phyloP scores from a whole-genome alignment of 1,140 invertebrate species.

The Papilio machaon region DNA sequence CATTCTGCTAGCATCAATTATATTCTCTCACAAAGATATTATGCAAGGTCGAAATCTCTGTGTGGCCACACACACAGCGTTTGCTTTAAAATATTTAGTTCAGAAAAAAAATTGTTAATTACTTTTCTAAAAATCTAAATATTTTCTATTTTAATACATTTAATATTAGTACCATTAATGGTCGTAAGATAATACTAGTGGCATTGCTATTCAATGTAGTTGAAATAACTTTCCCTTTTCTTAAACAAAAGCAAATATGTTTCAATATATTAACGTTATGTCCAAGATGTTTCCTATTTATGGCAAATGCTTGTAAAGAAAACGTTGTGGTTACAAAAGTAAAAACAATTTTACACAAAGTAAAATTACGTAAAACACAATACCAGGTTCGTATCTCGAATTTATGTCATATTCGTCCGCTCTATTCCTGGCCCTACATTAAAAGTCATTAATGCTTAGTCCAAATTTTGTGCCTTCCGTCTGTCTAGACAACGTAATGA shows the following conservation, averaged over 20 bases:
- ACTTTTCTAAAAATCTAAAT: no score
- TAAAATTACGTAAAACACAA: no score
- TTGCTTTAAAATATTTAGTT: background rate
- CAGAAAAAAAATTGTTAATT: no score
- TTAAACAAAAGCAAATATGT: slow-evolving; percentile 8
- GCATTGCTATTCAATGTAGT: background rate
- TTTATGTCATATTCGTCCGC: background rate
- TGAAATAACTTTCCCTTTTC: background rate
- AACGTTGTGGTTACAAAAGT: background rate
- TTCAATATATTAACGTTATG: background rate
- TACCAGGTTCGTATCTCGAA: no score
- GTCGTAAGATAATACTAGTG: background rate
- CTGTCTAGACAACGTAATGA: slow-evolving; percentile 32
- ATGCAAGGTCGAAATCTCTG: slow-evolving; percentile 4
- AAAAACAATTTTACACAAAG: no score
- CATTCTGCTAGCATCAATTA: slow-evolving; percentile 22
- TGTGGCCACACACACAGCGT: background rate
- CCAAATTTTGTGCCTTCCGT: slow-evolving; percentile 18
- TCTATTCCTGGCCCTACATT: background rate
- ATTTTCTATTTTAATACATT: no score
- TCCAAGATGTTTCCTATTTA: background rate
- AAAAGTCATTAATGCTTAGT: slow-evolving; percentile 19
- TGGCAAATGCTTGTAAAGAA: background rate
- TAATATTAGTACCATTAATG: no score
- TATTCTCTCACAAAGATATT: slow-evolving; percentile 27